Evolutionary conservation across 2,797 vertebrate species (phyloP).

Genomic region (Enteromius thamalakanensis): DNA sequence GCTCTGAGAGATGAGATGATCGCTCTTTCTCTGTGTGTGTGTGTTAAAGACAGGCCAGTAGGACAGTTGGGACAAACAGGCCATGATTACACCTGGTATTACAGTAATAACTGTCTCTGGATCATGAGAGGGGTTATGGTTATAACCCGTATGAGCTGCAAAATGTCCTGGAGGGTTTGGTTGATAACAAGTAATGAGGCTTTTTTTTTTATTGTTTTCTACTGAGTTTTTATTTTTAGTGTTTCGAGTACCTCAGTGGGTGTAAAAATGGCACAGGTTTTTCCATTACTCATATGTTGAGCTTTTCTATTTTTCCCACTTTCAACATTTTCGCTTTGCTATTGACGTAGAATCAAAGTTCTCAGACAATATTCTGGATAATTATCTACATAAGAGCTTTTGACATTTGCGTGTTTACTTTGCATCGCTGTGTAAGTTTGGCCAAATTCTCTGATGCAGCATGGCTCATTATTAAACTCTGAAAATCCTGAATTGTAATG

Average conservation of each 20-base stretch:
- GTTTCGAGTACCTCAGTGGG: not conserved
- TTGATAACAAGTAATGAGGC: not conserved
- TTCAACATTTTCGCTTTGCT: not conserved
- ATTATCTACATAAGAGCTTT: conserved; percentile 4
- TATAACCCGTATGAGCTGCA: not conserved
- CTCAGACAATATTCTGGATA: not conserved
- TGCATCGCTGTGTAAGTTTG: conserved; percentile 4
- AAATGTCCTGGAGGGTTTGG: not conserved
- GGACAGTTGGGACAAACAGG: conserved; percentile 25
- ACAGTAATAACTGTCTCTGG: not conserved
- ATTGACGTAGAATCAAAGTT: not conserved
- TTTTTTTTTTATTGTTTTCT: conserved; percentile 3
- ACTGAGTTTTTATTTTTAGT: not conserved
- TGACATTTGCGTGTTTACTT: not conserved
- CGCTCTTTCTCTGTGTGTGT: not conserved
- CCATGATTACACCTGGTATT: not conserved
- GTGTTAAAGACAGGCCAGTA: conserved; percentile 22
- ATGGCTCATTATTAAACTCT: not conserved
- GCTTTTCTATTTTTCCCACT: not conserved
- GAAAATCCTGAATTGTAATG: not conserved
- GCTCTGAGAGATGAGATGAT: conserved; percentile 19
- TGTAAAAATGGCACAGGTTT: not conserved
- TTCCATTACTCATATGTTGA: conserved; percentile 1
- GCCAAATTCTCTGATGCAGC: not conserved
- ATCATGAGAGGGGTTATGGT: not conserved